Evolutionary conservation across 1,140 invertebrate genomes (phyloP).

Genomic region (Papilio helenus): DNA sequence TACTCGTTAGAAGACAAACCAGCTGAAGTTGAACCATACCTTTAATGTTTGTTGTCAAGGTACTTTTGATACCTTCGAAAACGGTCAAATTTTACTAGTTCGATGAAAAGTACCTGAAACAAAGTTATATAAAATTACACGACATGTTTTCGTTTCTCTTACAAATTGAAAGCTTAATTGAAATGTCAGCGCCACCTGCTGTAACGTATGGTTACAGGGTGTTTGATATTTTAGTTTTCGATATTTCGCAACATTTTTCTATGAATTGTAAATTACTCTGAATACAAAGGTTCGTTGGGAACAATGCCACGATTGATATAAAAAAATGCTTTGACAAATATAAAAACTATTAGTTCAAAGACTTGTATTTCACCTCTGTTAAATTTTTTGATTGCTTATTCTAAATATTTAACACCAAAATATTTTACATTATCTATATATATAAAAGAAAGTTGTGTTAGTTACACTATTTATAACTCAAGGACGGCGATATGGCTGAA

Average conservation of each 20-base stretch:
- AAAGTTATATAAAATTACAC: constrained; percentile 28
- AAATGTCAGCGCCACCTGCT: constrained; percentile 28
- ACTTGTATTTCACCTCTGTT: too few relatives aligned
- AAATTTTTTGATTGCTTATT: too few relatives aligned
- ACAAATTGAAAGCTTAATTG: constrained; percentile 32
- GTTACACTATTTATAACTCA: too few relatives aligned
- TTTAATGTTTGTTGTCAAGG: too few relatives aligned
- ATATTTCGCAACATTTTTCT: constrained; percentile 17
- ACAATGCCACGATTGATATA: too few relatives aligned
- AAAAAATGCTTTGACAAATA: too few relatives aligned
- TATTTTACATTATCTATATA: neutral
- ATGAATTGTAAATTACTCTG: neutral
- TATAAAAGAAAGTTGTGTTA: too few relatives aligned
- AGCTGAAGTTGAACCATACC: too few relatives aligned
- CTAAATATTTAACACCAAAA: too few relatives aligned
- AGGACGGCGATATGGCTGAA: too few relatives aligned
- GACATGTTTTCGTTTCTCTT: constrained; percentile 16
- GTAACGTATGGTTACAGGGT: constrained; percentile 10
- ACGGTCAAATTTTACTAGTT: neutral
- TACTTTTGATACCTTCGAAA: neutral
- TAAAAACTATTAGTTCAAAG: too few relatives aligned
- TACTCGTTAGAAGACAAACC: too few relatives aligned
- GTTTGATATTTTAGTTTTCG: constrained; percentile 8
- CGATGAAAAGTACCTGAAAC: constrained; percentile 15
- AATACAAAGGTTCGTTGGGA: neutral